These are phyloP conservation scores for Aphelocoma californica DNA, from an alignment of 2,797 vertebrate species.

Conservation along the genomic window DNA sequence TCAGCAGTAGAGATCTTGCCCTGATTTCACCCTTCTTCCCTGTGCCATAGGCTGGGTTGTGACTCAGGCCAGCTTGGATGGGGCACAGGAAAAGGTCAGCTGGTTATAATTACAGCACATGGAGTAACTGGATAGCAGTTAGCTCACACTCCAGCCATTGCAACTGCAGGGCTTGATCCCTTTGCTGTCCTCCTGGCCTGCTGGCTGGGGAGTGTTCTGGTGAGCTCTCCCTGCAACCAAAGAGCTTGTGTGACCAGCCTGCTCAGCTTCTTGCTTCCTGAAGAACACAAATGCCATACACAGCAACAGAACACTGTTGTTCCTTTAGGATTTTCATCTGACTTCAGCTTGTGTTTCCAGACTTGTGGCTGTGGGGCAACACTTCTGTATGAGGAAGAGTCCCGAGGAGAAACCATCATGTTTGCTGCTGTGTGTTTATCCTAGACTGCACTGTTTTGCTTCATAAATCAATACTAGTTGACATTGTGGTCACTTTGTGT, in stretches of 20 bases:
- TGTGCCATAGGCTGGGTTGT: not conserved
- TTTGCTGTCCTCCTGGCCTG: not conserved
- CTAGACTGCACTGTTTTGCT: not conserved
- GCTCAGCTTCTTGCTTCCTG: not conserved
- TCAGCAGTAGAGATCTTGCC: not conserved
- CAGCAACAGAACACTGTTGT: not conserved
- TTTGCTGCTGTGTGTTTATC: not conserved
- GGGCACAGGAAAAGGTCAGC: conserved; percentile 45
- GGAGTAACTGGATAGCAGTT: conserved; percentile 46
- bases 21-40: not conserved
- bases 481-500: not conserved
- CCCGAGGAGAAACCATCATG: not conserved
- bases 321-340: not conserved
- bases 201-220: not conserved
- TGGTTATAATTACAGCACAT: conserved; percentile 31
- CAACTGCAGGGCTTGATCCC: not conserved
- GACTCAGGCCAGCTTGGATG: not conserved
- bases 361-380: not conserved
- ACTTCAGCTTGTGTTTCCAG: not conserved
- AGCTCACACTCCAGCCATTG: not conserved
- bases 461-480: not conserved
- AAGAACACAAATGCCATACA: not conserved
- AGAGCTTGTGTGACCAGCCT: not conserved
- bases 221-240: not conserved
- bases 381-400: not conserved